A percentile compares a stretch with the other conserved stretches of the same genome.
Evolutionary conservation across 1,140 invertebrate genomes (phyloP).

Genomic region (Metaphire vulgaris): DNA sequence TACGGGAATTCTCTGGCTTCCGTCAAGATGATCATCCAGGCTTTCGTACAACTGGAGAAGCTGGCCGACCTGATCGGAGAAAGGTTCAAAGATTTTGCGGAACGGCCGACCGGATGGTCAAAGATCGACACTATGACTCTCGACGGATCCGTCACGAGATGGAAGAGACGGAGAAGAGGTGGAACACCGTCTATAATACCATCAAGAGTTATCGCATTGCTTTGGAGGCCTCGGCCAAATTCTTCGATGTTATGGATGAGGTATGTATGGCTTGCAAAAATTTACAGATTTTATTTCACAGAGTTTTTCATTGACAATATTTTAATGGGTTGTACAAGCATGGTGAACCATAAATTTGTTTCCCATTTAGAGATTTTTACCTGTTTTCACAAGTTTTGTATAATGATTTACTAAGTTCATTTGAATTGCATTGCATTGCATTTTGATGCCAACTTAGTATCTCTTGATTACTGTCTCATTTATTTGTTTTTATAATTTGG

Average conservation of each 20-base stretch:
- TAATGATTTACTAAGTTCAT: too few species aligned
- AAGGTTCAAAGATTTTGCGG: conserved; percentile 65
- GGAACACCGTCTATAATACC: conserved; percentile 65
- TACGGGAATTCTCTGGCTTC: conserved; percentile 66
- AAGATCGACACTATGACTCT: conserved; percentile 58
- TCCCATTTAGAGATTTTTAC: too few species aligned
- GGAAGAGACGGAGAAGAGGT: conserved; percentile 62
- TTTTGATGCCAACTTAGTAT: too few species aligned
- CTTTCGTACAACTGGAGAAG: conserved; percentile 65
- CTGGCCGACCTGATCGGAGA: conserved; percentile 60
- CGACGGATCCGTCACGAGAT: conserved; percentile 60
- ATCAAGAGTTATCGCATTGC: conserved; percentile 61
- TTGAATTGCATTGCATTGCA: too few species aligned
- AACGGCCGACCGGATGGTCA: conserved; percentile 62
- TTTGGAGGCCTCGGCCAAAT: conserved; percentile 57
- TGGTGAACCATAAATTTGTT: too few species aligned
- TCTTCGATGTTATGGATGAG: conserved; percentile 59
- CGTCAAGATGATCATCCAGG: conserved; percentile 63
- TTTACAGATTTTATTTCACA: too few species aligned
- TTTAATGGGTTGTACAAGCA: too few species aligned
- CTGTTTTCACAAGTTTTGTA: too few species aligned
- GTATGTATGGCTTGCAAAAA: too few species aligned
- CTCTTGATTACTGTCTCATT: too few species aligned
- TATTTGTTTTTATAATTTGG: too few species aligned
- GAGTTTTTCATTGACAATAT: too few species aligned